A percentile compares a stretch with the other conserved stretches of the same genome.
phyloP scores from a whole-genome alignment of 2,888 invertebrate species.

The Temnothorax rugatulus region DNA sequence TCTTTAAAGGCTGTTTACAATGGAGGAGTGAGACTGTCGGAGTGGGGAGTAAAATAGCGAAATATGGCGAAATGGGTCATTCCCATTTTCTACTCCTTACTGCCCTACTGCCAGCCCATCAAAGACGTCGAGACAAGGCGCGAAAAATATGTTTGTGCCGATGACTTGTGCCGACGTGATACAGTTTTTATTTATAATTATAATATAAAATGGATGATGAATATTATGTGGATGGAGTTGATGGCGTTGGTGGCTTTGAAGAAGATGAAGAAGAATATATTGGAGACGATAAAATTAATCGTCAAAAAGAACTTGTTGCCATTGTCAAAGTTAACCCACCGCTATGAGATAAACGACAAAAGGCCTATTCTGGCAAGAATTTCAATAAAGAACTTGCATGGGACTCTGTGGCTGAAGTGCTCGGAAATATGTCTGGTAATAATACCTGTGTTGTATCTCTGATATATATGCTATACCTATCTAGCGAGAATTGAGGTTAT shows the following conservation, averaged over 20 bases:
- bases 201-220: background rate
- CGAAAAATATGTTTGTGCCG: background rate
- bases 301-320: background rate
- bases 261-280: background rate
- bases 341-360: background rate
- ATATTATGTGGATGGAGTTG: background rate
- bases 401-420: background rate
- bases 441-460: background rate
- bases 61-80: background rate
- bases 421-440: background rate
- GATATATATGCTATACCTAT: background rate
- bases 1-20: too few species aligned
- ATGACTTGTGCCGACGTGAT: background rate
- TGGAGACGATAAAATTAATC: background rate
- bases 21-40: too few species aligned
- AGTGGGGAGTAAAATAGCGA: too few species aligned
- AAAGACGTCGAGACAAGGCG: background rate
- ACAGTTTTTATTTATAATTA: background rate
- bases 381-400: background rate
- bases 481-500: background rate
- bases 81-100: background rate
- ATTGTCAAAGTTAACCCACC: background rate
- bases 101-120: background rate
- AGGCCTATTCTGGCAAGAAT: background rate
- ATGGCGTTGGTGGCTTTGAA: background rate